A percentile compares a stretch with the other conserved stretches of the same genome.
Conservation (phyloP, 2,797 vertebrate species). For the Cottoperca gobio region DNA sequence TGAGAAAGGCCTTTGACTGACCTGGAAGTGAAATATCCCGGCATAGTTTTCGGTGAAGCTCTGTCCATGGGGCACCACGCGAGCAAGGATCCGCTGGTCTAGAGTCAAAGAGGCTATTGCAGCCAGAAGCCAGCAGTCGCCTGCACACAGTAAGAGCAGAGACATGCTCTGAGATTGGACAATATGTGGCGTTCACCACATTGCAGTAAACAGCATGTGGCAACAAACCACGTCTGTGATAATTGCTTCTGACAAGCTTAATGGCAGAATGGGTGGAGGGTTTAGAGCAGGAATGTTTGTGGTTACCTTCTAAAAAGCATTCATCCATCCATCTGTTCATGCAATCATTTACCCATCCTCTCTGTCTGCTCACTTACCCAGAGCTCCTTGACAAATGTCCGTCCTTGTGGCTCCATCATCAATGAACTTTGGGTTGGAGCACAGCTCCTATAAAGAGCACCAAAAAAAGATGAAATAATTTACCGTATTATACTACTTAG, state of each 20-base stretch:
- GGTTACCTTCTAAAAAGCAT: not conserved
- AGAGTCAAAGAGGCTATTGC: conserved; percentile 87
- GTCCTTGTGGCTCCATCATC: conserved; percentile 88
- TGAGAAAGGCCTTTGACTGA: conserved; percentile 15
- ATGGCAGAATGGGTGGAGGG: conserved; percentile 1
- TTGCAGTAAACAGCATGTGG: not conserved
- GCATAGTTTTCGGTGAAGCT: conserved; percentile 80
- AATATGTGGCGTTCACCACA: conserved; percentile 1
- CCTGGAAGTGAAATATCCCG: conserved; percentile 88
- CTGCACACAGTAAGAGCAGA: conserved; percentile 57
- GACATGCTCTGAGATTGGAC: not conserved
- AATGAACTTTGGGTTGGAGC: conserved; percentile 89
- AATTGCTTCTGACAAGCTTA: not conserved
- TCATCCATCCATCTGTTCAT: not conserved
- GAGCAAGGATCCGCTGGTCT: conserved; percentile 78
- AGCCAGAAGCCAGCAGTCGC: conserved; percentile 88
- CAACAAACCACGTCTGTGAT: conserved; percentile 8
- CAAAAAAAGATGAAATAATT: not conserved
- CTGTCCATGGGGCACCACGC: conserved; percentile 83
- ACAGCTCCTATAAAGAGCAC: conserved; percentile 84
- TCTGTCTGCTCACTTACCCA: conserved; percentile 84
- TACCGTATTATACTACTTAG: not conserved
- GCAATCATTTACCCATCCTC: not conserved
- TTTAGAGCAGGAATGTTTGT: not conserved
- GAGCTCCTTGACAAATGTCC: conserved; percentile 92